phyloP scores from a whole-genome alignment of 1,140 invertebrate genomes.

The Caenorhabditis tropicalis region DNA sequence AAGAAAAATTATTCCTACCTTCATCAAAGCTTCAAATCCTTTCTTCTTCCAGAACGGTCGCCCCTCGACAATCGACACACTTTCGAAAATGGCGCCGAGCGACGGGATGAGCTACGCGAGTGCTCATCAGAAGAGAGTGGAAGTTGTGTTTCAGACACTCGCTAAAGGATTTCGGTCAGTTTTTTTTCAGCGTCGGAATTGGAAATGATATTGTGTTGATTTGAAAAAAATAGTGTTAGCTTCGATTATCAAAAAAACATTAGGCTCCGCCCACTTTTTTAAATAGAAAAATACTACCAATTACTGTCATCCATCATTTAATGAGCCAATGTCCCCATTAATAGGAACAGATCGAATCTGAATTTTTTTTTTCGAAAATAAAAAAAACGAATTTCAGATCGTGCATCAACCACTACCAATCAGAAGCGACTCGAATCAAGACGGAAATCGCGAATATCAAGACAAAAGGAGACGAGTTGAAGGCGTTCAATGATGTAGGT shows the following conservation, averaged over 20 bases:
- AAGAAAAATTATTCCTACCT: background rate
- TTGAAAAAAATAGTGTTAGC: too few relatives aligned
- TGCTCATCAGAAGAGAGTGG: constrained; percentile 26
- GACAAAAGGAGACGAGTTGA: constrained; percentile 3
- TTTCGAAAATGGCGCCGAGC: constrained; percentile 33
- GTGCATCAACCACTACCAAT: constrained; percentile 49
- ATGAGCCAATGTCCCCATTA: too few relatives aligned
- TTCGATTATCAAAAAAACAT: too few relatives aligned
- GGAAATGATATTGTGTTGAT: too few relatives aligned
- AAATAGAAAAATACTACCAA: too few relatives aligned
- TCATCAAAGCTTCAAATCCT: background rate
- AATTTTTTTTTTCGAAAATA: too few relatives aligned
- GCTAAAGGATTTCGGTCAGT: constrained; percentile 47
- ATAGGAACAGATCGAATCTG: too few relatives aligned
- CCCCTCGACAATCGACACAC: background rate
- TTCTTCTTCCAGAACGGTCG: constrained; percentile 11
- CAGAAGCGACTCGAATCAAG: constrained; percentile 28
- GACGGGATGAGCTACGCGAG: constrained; percentile 26
- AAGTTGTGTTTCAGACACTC: constrained; percentile 42
- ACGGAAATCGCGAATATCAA: background rate
- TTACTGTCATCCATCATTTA: too few relatives aligned
- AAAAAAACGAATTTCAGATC: too few relatives aligned
- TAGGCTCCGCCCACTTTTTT: too few relatives aligned
- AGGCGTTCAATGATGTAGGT: constrained; percentile 38
- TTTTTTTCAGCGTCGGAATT: too few relatives aligned